Percentiles rank a stretch among this genome's conserved stretches.
These are phyloP conservation scores for Amblyjoppa fuscipennis DNA, from an alignment of 2,888 invertebrate genomes.

Conservation along the genomic window DNA sequence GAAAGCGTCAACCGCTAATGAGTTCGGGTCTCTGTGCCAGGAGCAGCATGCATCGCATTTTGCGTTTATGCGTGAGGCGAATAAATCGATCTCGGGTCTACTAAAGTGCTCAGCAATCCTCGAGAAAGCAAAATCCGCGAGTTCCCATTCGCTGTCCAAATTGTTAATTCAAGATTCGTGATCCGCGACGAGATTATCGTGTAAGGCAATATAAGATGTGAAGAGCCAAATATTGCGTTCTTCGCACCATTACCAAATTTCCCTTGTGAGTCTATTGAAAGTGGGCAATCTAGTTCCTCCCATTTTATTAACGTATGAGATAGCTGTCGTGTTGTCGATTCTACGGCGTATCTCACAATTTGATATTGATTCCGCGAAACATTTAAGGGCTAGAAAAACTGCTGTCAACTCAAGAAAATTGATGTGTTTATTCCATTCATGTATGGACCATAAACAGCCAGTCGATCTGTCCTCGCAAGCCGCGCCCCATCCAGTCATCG, in stretches of 20 bases:
- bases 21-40: constrained; percentile 61
- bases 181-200: constrained; percentile 11
- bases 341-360: constrained; percentile 51
- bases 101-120: background rate
- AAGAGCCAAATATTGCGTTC: constrained; percentile 11
- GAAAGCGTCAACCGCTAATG: constrained; percentile 62
- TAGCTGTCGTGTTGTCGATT: constrained; percentile 50
- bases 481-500: constrained; percentile 71
- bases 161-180: constrained; percentile 10
- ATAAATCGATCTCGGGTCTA: constrained; percentile 53
- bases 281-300: constrained; percentile 43
- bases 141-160: constrained; percentile 1
- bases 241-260: constrained; percentile 40
- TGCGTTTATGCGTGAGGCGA: constrained; percentile 49
- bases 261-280: constrained; percentile 13
- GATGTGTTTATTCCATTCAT: constrained; percentile 36
- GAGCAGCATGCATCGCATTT: constrained; percentile 61
- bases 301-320: constrained; percentile 64
- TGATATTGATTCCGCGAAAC: constrained; percentile 41
- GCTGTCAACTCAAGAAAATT: constrained; percentile 49
- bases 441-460: constrained; percentile 21
- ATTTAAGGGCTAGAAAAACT: constrained; percentile 48
- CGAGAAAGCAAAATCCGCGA: background rate
- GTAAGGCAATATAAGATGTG: constrained; percentile 10
- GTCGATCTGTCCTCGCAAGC: constrained; percentile 26